phyloP scores from a whole-genome alignment of 2,797 vertebrate species.

The Bradypus variegatus region DNA sequence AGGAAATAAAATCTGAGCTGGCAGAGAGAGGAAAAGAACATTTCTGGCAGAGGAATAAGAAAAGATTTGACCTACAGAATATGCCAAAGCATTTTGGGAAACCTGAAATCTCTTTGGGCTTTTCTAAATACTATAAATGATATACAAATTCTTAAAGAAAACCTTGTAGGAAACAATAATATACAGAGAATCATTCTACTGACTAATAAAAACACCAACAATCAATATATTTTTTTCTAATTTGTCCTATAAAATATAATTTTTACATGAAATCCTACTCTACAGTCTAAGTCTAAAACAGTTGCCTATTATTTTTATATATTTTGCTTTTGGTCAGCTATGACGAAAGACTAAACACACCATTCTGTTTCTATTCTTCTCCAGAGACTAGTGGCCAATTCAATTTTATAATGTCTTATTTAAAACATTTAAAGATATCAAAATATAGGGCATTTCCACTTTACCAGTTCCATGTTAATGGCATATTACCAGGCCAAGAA shows the following conservation, averaged over 20 bases:
- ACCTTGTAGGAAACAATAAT: conserved; percentile 1
- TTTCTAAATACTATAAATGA: conserved; percentile 29
- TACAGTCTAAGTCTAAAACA: background rate
- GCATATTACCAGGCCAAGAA: conserved; percentile 40
- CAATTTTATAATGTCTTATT: conserved; percentile 23
- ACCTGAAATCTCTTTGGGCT: background rate
- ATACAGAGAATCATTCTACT: background rate
- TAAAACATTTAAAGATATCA: conserved; percentile 40
- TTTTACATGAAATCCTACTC: background rate
- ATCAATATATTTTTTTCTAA: background rate
- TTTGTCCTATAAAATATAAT: conserved; percentile 9
- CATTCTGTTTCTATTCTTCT: background rate
- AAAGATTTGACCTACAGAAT: conserved; percentile 13
- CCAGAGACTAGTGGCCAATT: conserved; percentile 22
- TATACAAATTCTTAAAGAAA: conserved; percentile 24
- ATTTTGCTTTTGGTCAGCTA: conserved; percentile 11
- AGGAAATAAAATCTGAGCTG: conserved; percentile 33
- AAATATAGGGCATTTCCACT: conserved; percentile 47
- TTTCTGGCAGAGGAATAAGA: conserved; percentile 35
- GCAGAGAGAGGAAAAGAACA: background rate
- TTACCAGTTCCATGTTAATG: conserved; percentile 28
- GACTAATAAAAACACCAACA: background rate
- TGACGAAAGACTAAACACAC: conserved; percentile 6
- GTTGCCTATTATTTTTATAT: background rate
- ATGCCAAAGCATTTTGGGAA: conserved; percentile 25